These are phyloP conservation scores for Thymallus thymallus DNA, from an alignment of 2,113 vertebrate genomes.

Conservation along the genomic window DNA sequence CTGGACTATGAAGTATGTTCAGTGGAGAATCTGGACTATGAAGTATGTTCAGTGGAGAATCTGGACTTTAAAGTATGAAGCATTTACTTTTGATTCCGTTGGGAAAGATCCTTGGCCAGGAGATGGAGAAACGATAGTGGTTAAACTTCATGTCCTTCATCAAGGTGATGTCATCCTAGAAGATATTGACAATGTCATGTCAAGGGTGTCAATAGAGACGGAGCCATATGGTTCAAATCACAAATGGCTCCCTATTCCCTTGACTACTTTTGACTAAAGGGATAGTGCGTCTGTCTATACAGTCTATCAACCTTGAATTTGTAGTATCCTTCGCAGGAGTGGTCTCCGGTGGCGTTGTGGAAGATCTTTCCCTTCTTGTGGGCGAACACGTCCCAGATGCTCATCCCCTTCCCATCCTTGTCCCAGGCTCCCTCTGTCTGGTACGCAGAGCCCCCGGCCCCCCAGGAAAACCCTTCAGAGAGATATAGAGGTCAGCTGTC, in stretches of 20 bases:
- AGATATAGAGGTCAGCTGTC: too few relatives aligned
- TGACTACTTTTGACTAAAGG: neutral
- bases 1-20: too few relatives aligned
- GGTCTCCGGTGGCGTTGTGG: slow-evolving; percentile 77
- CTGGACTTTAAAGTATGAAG: neutral
- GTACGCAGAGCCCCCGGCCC: slow-evolving; percentile 86
- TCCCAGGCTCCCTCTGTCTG: slow-evolving; percentile 92
- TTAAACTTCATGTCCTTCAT: slow-evolving; percentile 83
- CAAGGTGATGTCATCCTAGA: slow-evolving; percentile 80
- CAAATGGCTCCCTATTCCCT: too few relatives aligned
- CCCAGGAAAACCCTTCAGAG: slow-evolving; percentile 84
- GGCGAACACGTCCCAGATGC: slow-evolving; percentile 87
- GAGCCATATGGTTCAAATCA: too few relatives aligned
- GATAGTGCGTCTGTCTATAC: neutral
- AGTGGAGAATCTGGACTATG: too few relatives aligned
- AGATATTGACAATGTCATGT: slow-evolving; percentile 13
- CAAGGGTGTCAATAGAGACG: neutral
- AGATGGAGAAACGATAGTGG: slow-evolving; percentile 88
- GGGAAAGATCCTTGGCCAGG: slow-evolving; percentile 90
- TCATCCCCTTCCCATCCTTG: slow-evolving; percentile 84
- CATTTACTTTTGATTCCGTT: slow-evolving; percentile 79
- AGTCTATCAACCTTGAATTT: slow-evolving; percentile 76
- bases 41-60: too few relatives aligned
- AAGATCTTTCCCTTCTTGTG: slow-evolving; percentile 76
- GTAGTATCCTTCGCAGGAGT: slow-evolving; percentile 83